Conservation (phyloP, 2,797 vertebrate species). For the Brotogeris chrysoptera region DNA sequence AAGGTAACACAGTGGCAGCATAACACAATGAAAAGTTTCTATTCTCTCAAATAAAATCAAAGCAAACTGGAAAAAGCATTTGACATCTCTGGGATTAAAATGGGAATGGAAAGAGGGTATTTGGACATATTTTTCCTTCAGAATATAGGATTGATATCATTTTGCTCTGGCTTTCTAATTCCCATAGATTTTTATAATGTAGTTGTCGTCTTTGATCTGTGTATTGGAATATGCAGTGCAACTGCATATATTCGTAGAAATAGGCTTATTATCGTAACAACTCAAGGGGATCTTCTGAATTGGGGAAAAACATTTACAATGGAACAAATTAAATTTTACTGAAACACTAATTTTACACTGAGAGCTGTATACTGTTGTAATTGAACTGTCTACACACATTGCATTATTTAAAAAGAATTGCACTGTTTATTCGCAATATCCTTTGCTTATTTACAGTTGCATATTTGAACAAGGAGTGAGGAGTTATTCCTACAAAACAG, state of each 20-base stretch:
- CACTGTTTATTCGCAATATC: constrained; percentile 79
- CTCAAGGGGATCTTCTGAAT: constrained; percentile 78
- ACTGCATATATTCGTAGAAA: constrained; percentile 62
- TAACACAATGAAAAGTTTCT: neutral
- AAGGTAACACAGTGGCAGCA: neutral
- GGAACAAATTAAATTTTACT: constrained; percentile 80
- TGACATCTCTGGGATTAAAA: constrained; percentile 22
- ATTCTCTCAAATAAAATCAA: neutral
- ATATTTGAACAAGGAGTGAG: constrained; percentile 77
- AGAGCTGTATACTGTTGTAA: constrained; percentile 77
- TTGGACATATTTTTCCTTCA: constrained; percentile 38
- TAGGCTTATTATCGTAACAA: constrained; percentile 74
- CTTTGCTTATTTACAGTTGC: constrained; percentile 80
- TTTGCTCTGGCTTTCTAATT: constrained; percentile 45
- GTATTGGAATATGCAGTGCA: constrained; percentile 45
- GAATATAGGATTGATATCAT: constrained; percentile 50
- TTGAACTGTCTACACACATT: constrained; percentile 71
- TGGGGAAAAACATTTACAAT: constrained; percentile 80
- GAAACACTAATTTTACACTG: constrained; percentile 80
- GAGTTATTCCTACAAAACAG: constrained; percentile 72
- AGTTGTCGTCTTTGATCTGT: constrained; percentile 66
- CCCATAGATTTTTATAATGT: constrained; percentile 41
- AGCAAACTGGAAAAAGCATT: constrained; percentile 34
- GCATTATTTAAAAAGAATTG: constrained; percentile 78
- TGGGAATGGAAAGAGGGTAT: constrained; percentile 26